A percentile compares a stretch with the other conserved stretches of the same genome.
phyloP scores from a whole-genome alignment of 2,888 invertebrate genomes.

The Formica aserva region DNA sequence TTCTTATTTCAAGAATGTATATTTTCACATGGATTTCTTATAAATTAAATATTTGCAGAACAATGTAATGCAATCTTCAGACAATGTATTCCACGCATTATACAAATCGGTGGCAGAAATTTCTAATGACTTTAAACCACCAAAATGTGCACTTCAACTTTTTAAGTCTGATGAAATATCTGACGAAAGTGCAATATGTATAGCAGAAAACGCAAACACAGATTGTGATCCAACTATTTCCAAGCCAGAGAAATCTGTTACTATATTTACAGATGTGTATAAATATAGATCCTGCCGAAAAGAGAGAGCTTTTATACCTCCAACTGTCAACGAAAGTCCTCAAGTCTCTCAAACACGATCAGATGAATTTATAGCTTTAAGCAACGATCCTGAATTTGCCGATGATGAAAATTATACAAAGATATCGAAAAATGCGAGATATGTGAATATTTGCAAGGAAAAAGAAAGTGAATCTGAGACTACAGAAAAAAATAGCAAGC shows the following conservation, averaged over 20 bases:
- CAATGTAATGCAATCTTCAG: conserved; percentile 55
- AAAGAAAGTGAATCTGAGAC: background rate
- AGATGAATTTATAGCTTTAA: conserved; percentile 78
- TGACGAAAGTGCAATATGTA: background rate
- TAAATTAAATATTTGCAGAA: conserved; percentile 66
- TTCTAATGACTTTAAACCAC: conserved; percentile 51
- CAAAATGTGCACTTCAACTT: conserved; percentile 53
- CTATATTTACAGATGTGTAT: conserved; percentile 77
- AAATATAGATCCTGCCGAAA: conserved; percentile 78
- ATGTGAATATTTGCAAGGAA: conserved; percentile 36
- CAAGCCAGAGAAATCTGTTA: conserved; percentile 19
- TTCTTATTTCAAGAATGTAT: background rate
- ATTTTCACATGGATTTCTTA: background rate
- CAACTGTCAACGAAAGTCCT: conserved; percentile 40
- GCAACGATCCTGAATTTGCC: conserved; percentile 56
- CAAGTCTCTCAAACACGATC: conserved; percentile 5
- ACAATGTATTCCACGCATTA: conserved; percentile 74
- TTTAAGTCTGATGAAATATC: conserved; percentile 41
- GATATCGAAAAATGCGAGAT: conserved; percentile 46
- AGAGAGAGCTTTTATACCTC: conserved; percentile 81
- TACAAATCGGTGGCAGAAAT: conserved; percentile 71
- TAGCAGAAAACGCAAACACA: conserved; percentile 1
- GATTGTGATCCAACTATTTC: background rate
- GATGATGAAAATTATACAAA: conserved; percentile 37
- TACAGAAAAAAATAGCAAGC: background rate